Percentiles rank a stretch among this genome's conserved stretches.
These are phyloP conservation scores for Argopecten irradians DNA, from an alignment of 1,140 invertebrate genomes.

Conservation along the genomic window DNA sequence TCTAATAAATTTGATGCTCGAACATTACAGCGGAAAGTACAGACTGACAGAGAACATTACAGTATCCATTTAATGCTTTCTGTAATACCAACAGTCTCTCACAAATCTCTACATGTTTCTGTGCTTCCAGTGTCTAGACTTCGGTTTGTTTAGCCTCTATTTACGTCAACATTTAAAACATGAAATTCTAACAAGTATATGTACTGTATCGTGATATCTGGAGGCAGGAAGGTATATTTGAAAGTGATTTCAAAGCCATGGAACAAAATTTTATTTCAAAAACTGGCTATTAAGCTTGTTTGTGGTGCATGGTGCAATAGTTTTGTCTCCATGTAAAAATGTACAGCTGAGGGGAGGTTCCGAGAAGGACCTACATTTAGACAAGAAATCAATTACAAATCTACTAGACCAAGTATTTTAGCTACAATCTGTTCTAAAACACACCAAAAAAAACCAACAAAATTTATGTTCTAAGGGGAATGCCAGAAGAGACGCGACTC, in stretches of 20 bases:
- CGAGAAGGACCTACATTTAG: background rate
- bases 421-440: background rate
- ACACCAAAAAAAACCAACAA: background rate
- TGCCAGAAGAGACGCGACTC: background rate
- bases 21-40: background rate
- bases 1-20: background rate
- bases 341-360: background rate
- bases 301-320: no score
- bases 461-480: background rate
- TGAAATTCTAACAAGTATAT: background rate
- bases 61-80: background rate
- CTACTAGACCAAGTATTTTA: background rate
- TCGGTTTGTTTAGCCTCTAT: background rate
- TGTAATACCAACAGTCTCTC: background rate
- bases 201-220: no score
- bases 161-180: background rate
- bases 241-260: background rate
- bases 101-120: background rate
- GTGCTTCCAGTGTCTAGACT: background rate
- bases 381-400: slow-evolving; percentile 18
- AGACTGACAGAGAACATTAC: background rate
- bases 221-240: no score
- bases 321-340: background rate
- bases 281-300: background rate
- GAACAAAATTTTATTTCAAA: background rate